Percentiles rank a stretch among this genome's conserved stretches.
phyloP scores from a whole-genome alignment of 2,888 invertebrate species.

The Balanococcus diminutus region DNA sequence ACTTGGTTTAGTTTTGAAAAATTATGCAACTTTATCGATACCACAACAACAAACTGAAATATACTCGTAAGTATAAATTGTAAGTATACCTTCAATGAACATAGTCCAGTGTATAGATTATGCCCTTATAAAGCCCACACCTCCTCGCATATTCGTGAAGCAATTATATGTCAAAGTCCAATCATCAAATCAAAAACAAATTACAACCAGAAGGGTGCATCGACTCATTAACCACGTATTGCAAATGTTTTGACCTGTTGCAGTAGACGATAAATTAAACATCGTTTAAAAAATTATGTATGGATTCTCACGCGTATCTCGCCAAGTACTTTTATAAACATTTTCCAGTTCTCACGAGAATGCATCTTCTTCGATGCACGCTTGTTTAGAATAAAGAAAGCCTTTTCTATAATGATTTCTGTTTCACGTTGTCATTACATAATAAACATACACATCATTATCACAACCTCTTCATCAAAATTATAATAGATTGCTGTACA shows the following conservation, averaged over 20 bases:
- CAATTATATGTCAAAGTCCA: conserved; percentile 16
- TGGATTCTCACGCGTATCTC: conserved; percentile 34
- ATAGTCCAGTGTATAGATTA: background rate
- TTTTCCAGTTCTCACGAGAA: conserved; percentile 49
- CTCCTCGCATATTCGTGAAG: background rate
- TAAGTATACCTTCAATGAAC: background rate
- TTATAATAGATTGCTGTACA: conserved; percentile 5
- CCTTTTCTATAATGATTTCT: conserved; percentile 48
- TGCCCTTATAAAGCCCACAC: conserved; percentile 31
- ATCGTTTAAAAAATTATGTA: conserved; percentile 38
- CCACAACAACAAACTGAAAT: background rate
- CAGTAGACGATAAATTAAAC: conserved; percentile 35
- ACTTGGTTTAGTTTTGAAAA: background rate
- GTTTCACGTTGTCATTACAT: conserved; percentile 31
- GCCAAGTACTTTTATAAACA: background rate
- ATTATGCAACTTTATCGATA: conserved; percentile 31
- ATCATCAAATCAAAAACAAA: conserved; percentile 34
- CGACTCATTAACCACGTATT: conserved; percentile 16
- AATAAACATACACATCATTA: conserved; percentile 45
- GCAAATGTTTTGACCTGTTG: conserved; percentile 45
- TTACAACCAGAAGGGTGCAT: background rate
- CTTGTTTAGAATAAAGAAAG: conserved; percentile 27
- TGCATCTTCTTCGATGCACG: conserved; percentile 49
- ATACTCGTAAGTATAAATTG: background rate
- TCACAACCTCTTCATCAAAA: conserved; percentile 46